phyloP scores from a whole-genome alignment of 2,113 vertebrate genomes.

The Halichoerus grypus region DNA sequence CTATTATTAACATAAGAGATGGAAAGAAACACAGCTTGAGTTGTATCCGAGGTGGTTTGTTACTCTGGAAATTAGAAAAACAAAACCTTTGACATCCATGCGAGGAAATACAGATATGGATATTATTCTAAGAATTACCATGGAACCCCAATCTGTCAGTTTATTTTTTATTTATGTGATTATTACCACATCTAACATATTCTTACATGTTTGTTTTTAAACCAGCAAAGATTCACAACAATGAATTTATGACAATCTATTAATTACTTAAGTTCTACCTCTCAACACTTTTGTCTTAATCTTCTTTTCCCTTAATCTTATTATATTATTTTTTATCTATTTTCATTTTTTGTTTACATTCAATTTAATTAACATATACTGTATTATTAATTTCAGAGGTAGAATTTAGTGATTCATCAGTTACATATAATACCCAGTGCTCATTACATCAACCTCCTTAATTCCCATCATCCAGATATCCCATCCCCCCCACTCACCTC shows the following conservation, averaged over 20 bases:
- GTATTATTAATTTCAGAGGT: neutral
- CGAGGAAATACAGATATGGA: neutral
- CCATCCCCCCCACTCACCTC: neutral
- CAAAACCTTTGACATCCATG: slow-evolving; percentile 48
- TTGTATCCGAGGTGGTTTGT: slow-evolving; percentile 26
- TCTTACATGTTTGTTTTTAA: neutral
- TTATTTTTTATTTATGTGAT: slow-evolving; percentile 25
- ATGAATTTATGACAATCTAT: neutral
- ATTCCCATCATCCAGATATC: neutral
- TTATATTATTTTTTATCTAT: neutral
- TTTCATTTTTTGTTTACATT: neutral
- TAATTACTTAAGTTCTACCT: neutral
- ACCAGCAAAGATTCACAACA: neutral
- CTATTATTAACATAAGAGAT: neutral
- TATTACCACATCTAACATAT: neutral
- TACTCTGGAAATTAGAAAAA: slow-evolving; percentile 56
- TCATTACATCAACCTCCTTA: neutral
- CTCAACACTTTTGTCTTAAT: neutral
- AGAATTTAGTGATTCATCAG: neutral
- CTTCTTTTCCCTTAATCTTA: too few species aligned
- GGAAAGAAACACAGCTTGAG: slow-evolving; percentile 11
- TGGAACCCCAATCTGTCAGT: slow-evolving; percentile 29
- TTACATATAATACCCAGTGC: neutral
- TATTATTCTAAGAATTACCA: slow-evolving; percentile 53
- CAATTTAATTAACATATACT: neutral